These are phyloP conservation scores for Bombus sibiricus DNA, from an alignment of 1,140 invertebrate species.

Conservation along the genomic window DNA sequence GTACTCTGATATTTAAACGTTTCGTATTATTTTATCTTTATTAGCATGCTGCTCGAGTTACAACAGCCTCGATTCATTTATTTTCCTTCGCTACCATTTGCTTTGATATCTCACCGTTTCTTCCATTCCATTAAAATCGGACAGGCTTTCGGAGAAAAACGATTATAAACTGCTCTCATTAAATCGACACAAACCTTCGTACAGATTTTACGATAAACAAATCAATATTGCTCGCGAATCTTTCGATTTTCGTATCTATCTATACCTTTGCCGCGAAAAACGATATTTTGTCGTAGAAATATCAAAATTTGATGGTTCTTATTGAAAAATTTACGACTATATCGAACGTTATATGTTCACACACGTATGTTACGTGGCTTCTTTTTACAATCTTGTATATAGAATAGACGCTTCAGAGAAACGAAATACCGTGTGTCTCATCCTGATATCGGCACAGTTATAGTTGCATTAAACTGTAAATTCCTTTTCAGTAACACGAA, in stretches of 20 bases:
- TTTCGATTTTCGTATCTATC: no score
- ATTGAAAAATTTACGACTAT: no score
- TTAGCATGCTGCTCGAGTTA: background rate
- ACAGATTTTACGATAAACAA: background rate
- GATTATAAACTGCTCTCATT: background rate
- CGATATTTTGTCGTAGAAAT: no score
- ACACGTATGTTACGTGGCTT: rapidly evolving
- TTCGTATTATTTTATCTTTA: slow-evolving; percentile 21
- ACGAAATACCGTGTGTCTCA: background rate
- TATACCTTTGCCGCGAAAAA: no score
- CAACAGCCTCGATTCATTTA: slow-evolving; percentile 13
- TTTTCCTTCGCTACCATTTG: slow-evolving; percentile 20
- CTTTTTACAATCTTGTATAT: no score
- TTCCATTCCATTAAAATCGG: background rate
- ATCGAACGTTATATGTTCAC: no score
- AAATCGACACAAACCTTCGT: background rate
- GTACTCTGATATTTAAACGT: background rate
- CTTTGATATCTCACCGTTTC: background rate
- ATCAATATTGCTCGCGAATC: background rate
- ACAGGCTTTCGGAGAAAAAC: background rate
- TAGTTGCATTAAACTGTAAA: background rate
- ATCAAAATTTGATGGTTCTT: no score
- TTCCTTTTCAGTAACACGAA: background rate
- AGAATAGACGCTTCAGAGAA: background rate
- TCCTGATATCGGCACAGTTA: background rate